phyloP scores from a whole-genome alignment of 2,888 invertebrate species.

The Acrocyrtus sp. region DNA sequence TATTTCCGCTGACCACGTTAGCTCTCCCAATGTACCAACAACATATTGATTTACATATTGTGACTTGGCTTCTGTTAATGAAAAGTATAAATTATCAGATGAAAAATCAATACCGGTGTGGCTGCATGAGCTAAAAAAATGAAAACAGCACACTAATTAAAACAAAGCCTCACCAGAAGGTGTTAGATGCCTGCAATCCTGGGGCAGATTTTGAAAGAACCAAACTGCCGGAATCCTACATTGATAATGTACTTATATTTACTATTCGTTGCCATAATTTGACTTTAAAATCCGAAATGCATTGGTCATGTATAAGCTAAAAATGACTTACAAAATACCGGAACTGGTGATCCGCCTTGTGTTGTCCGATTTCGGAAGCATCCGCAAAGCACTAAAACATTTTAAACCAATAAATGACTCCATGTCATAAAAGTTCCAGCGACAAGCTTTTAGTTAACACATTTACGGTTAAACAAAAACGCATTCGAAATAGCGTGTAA shows the following conservation, averaged over 20 bases:
- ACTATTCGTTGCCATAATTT: too few relatives aligned
- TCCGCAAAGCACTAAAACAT: slow-evolving; percentile 91
- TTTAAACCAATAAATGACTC: slow-evolving; percentile 60
- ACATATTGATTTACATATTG: slow-evolving; percentile 90
- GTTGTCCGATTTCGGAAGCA: slow-evolving; percentile 92
- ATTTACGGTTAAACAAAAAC: not conserved
- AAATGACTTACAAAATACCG: slow-evolving; percentile 89
- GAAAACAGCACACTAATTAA: not conserved
- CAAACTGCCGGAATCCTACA: slow-evolving; percentile 56
- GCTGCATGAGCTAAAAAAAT: too few relatives aligned
- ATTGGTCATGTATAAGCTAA: too few relatives aligned
- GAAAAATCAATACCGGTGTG: too few relatives aligned
- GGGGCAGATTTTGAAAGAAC: slow-evolving; percentile 17
- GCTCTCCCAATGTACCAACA: slow-evolving; percentile 88
- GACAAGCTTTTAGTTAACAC: not conserved
- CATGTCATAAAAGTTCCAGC: not conserved
- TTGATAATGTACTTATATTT: too few relatives aligned
- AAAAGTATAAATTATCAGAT: slow-evolving; percentile 64
- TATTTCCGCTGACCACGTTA: slow-evolving; percentile 74
- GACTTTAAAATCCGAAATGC: slow-evolving; percentile 20
- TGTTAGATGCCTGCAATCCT: not conserved
- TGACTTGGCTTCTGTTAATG: slow-evolving; percentile 88
- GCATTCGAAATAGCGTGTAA: not conserved
- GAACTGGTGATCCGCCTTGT: slow-evolving; percentile 90
- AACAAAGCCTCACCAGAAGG: not conserved